Evolutionary conservation across 2,888 invertebrate species (phyloP).

Genomic region (Dolichopus griseipennis): DNA sequence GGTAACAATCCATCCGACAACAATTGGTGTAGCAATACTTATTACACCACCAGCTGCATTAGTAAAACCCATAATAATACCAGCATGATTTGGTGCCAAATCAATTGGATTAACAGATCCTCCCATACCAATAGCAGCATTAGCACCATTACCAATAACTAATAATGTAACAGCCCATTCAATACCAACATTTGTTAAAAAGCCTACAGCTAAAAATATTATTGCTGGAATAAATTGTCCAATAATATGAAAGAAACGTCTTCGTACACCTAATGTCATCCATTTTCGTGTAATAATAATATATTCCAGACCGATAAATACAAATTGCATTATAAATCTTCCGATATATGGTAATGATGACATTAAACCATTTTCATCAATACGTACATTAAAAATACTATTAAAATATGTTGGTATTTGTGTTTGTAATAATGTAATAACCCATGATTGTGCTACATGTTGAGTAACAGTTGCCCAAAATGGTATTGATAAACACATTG

Average conservation of each 20-base stretch:
- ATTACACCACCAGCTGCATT: conserved; percentile 54
- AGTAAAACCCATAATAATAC: conserved; percentile 59
- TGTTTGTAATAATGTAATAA: conserved; percentile 60
- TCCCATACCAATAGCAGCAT: conserved; percentile 52
- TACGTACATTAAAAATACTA: conserved; percentile 51
- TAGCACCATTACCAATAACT: conserved; percentile 50
- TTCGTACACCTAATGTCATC: conserved; percentile 34
- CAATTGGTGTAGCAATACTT: conserved; percentile 53
- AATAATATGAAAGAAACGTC: conserved; percentile 33
- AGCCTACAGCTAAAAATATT: conserved; percentile 47
- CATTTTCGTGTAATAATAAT: conserved; percentile 38
- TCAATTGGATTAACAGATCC: conserved; percentile 59
- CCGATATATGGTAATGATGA: conserved; percentile 49
- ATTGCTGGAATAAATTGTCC: conserved; percentile 47
- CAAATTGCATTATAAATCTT: conserved; percentile 46
- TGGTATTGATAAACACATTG: conserved; percentile 64
- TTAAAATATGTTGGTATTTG: conserved; percentile 63
- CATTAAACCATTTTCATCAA: conserved; percentile 47
- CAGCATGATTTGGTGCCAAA: conserved; percentile 59
- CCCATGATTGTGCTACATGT: conserved; percentile 61
- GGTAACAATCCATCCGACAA: conserved; percentile 49
- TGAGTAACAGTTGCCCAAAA: conserved; percentile 59
- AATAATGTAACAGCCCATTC: conserved; percentile 46
- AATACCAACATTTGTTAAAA: conserved; percentile 40
- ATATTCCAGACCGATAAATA: conserved; percentile 44